Evolutionary conservation across 2,113 vertebrate species (phyloP), one percentile per base, ranked within the genome.

Genomic region (Sturnus vulgaris): DNA sequence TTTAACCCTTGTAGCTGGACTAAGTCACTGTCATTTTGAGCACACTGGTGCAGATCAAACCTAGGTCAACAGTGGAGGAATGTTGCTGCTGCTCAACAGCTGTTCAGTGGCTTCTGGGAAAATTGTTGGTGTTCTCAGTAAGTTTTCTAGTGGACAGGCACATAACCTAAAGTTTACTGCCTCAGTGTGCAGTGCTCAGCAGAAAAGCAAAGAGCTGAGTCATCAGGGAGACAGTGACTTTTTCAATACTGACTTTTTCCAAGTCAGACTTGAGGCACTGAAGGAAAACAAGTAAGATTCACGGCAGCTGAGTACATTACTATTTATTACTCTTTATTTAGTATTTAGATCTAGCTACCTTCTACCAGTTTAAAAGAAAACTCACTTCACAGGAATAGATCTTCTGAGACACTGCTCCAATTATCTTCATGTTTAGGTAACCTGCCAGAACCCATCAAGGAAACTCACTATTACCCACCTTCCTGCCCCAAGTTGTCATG

Each of bases 161-260:
- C 56, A 77, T 59, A 83, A 88, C 46, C 63, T 94, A 11, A 80
- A 82, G 53, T 92, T 92, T 92, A 66, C 63, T 83, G 85, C 70
- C 65, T 61, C 44, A 35, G 11, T 33, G 44, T 57, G 70, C 82
- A 76, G 53, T 16, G 17, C 66, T 96, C 90, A 94, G 92, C 75
- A 5, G 65, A 92, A 94, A 72, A 24, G 25, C 57, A 85, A 90
- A 71, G 7, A 11, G 27, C 53, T 49, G 53, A 82, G 31, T 91
- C 90, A 95, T 78, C 75, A 90, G 86, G 63, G 59, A 92, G 66
- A 93, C 49, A 47, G 22, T 15, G 57, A 89, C 75, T 93, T 91
- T 64, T 84, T 89, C 52, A 88, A n/a, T 18, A 52, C 23, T 21
- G 11, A 75, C n/a, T 75, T 81, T 44, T 75, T 64, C 53, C 49